Evolutionary conservation across 2,113 vertebrate genomes (phyloP), one percentile per base, ranked within the genome.

Genomic region (Syrmaticus mikado): DNA sequence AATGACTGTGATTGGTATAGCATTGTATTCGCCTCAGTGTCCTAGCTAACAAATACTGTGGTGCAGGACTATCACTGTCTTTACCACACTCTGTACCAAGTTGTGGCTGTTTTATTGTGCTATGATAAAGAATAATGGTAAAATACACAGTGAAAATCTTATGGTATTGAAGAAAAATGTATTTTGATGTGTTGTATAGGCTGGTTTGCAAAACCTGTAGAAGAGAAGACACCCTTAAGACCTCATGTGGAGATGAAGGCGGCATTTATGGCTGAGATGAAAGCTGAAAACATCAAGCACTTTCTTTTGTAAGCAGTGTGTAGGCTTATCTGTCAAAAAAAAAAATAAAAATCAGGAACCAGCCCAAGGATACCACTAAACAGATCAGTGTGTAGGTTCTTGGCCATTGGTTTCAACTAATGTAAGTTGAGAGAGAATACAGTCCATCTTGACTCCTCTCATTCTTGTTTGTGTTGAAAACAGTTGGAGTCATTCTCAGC

Each of bases 231-330:
- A 21, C 81, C 61, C 57, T 28, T 20, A 74, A 57, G 43, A 85
- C 70, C 46, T 89, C 93, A 88, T 30, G 80, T 75, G 87, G 87
- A 64, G 71, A 82, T 92, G 96, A 98, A 98, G 95, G 97, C 41
- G 22, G 93, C 96, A 53, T 98, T 99, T 93, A 96, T 99, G 97
- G 93, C 97, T 81, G 99, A 99, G 97, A 98, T 99, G 97, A 98
- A 98, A 95, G 97, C 99, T 11, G 97, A 97, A 76, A 98, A 98
- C 96, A 99, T 99, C 97, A 98, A 97, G 94, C 85, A 95, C 1
- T 98, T 99, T 95, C 98, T 99, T 85, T 96, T 98, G 99, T 99
- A 98, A 97, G 97, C 60, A 58, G 16, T 45, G 21, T 43, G 3
- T 60, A 77, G 25, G 41, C 3, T 61, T 52, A 82, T 67, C 14